phyloP scores from a whole-genome alignment of 2,797 vertebrate genomes.

The Cirrhinus mrigala region DNA sequence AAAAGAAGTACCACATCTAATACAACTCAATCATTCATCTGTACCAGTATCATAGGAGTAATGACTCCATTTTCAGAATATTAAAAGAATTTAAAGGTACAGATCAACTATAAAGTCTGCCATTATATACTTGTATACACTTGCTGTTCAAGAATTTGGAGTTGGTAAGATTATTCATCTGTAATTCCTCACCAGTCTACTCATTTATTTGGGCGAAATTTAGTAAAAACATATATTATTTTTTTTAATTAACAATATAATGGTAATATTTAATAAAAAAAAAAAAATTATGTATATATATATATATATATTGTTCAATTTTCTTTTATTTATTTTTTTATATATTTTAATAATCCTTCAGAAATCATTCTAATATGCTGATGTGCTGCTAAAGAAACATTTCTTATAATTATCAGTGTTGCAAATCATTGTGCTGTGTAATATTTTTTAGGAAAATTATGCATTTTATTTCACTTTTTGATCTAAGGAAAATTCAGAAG shows the following conservation, averaged over 20 bases:
- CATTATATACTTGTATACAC: not conserved
- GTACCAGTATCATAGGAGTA: not conserved
- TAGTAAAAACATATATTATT: not conserved
- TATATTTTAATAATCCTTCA: too few relatives aligned
- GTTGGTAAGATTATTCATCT: too few relatives aligned
- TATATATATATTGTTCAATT: too few relatives aligned
- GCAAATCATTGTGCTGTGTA: accelerated
- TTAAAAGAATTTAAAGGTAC: not conserved
- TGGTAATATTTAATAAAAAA: not conserved
- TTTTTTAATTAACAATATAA: not conserved
- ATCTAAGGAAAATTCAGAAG: too few relatives aligned
- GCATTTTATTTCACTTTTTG: not conserved
- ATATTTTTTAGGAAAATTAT: too few relatives aligned
- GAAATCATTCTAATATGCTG: not conserved
- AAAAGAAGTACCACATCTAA: constrained; percentile 2
- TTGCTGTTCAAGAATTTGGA: not conserved
- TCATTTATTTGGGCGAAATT: not conserved
- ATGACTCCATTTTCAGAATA: not conserved
- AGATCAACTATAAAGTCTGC: not conserved
- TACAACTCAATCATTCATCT: constrained; percentile 3
- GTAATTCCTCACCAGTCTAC: not conserved
- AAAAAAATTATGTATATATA: too few relatives aligned
- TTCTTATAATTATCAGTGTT: not conserved
- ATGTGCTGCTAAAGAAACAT: not conserved
- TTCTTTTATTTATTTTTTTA: too few relatives aligned